Base-by-base conservation (phyloP, 2,113 vertebrate genomes). In the Phocoena phocoena region DNA sequence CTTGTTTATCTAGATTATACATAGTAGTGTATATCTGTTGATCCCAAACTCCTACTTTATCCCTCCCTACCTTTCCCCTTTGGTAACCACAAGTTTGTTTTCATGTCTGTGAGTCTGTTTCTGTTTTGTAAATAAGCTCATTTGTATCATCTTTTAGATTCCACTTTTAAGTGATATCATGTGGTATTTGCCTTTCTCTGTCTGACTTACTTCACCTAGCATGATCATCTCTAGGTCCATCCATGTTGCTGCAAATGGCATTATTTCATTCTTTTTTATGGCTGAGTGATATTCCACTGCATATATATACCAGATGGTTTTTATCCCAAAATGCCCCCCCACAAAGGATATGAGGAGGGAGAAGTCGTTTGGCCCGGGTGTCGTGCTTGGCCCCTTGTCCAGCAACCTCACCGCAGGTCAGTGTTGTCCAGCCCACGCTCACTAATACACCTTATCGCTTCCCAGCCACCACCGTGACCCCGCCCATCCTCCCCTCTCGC, bases 361-460 rank as follows among this genome's bases (percentile, higher is more conserved):
- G 3, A 25, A 12, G 47, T 12, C 14, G 44, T 58, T 11, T 14
- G 21, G 28, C 62, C 9, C 1, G 10, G 36, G 67, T 1, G 3
- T 20, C 1, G 0, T 14, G 58, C 38, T 9, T 18, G 74, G 50
- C 23, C 50, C 31, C 0, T 36, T 9, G 20, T 6, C 11, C 0
- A 1, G 26, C 28, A 23, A 12, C 6, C 28, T 13, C 14, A 6
- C 9, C 0, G 0, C 12, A 17, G 82, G 74, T 17, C 47, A 0
- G 26, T 65, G 60, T 25, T 5, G 0, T 4, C 80, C 20, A 8
- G 10, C 15, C 13, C 8, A 36, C 1, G 28, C 36, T 79, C 73
- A 47, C 67, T 28, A 14, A 60, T 14, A 15, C 6, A 6, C 28
- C 36, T 36, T 25, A 7, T 10, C 2, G 50, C 58, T 31, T 25